These are phyloP conservation scores for Balaeniceps rex DNA, from an alignment of 2,113 vertebrate genomes.

Conservation along the genomic window DNA sequence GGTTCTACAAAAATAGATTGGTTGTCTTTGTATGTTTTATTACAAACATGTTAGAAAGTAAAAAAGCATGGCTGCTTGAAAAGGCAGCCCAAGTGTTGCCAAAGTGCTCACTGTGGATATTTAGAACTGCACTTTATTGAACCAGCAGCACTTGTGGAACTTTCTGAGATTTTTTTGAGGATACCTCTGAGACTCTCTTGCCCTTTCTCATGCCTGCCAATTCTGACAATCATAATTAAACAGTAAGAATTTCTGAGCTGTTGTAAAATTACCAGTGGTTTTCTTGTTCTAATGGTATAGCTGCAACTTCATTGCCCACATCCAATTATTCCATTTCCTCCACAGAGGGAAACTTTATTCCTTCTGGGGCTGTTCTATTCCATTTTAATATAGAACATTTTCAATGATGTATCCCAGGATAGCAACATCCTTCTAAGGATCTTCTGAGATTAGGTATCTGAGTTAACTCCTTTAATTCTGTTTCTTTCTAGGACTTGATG, in stretches of 20 bases:
- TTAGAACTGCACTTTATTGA: background rate
- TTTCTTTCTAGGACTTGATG: background rate
- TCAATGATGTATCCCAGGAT: background rate
- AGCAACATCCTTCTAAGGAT: background rate
- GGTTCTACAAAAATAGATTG: background rate
- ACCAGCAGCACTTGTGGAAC: background rate
- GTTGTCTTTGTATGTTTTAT: background rate
- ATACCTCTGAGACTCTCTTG: background rate
- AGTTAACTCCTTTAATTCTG: conserved; percentile 12
- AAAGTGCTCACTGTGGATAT: background rate
- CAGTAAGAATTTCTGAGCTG: background rate
- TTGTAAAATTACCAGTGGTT: background rate
- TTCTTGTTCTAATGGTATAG: background rate
- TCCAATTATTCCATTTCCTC: background rate
- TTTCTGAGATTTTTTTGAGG: background rate
- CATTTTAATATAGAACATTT: conserved; percentile 18
- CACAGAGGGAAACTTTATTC: background rate
- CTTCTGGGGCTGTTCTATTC: background rate
- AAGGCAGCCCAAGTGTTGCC: background rate
- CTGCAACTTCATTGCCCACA: background rate
- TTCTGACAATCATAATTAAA: background rate
- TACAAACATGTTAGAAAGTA: background rate
- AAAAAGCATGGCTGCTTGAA: background rate
- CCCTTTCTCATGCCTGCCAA: background rate
- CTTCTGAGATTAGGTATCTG: background rate